These are phyloP conservation scores for Sceliomorpha sp. DNA, from an alignment of 2,888 invertebrate species.

Conservation along the genomic window DNA sequence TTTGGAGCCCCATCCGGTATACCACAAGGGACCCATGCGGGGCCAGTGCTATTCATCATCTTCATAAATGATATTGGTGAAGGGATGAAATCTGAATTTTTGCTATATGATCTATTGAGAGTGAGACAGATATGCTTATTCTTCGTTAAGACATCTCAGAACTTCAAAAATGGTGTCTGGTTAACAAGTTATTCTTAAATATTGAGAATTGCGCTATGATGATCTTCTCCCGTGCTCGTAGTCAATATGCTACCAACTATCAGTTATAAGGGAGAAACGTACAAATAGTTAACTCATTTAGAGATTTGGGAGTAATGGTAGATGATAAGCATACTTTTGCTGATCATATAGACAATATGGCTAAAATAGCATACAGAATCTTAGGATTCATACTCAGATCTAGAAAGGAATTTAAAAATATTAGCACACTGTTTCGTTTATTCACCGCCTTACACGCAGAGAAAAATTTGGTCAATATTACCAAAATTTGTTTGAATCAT, in stretches of 20 bases:
- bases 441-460: too few species aligned
- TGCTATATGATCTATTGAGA: too few species aligned
- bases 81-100: constrained; percentile 4
- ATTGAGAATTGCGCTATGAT: constrained; percentile 4
- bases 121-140: neutral
- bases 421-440: constrained; percentile 1
- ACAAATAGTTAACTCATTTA: neutral
- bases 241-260: neutral
- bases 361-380: neutral
- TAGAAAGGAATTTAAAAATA: constrained; percentile 5
- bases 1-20: constrained; percentile 3
- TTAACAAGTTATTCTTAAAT: constrained; percentile 7
- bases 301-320: constrained; percentile 3
- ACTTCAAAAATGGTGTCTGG: constrained; percentile 3
- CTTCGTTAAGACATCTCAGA: constrained; percentile 7
- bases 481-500: too few species aligned
- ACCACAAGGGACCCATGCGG: constrained; percentile 8
- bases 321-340: constrained; percentile 6
- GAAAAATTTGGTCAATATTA: too few species aligned
- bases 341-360: neutral
- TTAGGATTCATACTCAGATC: constrained; percentile 11
- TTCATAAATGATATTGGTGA: constrained; percentile 13
- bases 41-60: constrained; percentile 6
- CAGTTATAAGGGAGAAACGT: neutral
- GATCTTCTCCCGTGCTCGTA: neutral